Base-by-base conservation (phyloP, 2,888 invertebrate genomes). In the Drosophila greeni region DNA sequence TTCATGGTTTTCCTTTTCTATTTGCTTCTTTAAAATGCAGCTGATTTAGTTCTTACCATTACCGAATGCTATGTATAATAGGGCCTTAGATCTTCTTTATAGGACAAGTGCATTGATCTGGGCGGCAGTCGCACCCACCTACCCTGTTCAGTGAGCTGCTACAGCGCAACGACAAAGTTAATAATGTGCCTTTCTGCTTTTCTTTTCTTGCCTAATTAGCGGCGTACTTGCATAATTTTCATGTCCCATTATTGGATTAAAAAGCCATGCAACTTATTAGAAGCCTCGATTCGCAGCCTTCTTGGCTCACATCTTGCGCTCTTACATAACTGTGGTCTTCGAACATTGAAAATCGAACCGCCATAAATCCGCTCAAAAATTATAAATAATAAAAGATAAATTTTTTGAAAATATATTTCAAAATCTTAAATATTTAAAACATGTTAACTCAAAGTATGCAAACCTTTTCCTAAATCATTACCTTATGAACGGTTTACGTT, bases 61-160 rank as follows among this genome's bases (percentile, higher is more conserved):
- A 24, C 42, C 42, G 9, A 42, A 42, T 24, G 24, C 24, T 9
- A n/a, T n/a, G n/a, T n/a, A n/a, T n/a, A 2, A 4, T 14, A 14
- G 40, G 40, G 23, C 8, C 14, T 23, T 40, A 14, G 23, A 24
- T 23, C 42, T 23, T 24, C 5, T 42, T n/a, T n/a, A 5, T 42
- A 9, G 42, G 24, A n/a, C 42, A 42, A n/a, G n/a, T 16, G n/a
- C 16, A 24, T 42, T 42, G 42, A 24, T n/a, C 42, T 42, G 24
- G 24, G n/a, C 42, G n/a, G n/a, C n/a, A n/a, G 42, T 42, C 42
- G 42, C 42, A 42, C 42, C 24, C 24, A 24, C 24, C n/a, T 42
- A 5, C 5, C n/a, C 24, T 24, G n/a, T 5, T 42, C n/a, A 42
- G n/a, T 42, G 42, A 40, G 40, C 23, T 40, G 40, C 24, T n/a